Evolutionary conservation across 30 jellyfish, hydroid and myxozoan genomes (phyloP).

Genomic region (Rhopilema esculentum): DNA sequence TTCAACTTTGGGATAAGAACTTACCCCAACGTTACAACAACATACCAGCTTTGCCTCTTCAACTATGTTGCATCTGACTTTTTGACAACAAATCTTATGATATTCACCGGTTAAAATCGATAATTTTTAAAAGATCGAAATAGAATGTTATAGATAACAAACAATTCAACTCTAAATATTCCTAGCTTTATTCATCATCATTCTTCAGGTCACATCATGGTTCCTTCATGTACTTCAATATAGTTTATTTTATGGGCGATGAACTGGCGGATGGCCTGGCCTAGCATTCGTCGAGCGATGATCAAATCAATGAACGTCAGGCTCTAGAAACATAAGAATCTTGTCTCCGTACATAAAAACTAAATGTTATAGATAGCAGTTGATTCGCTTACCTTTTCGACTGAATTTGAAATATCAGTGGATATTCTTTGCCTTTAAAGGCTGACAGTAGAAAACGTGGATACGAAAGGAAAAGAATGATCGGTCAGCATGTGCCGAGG

Average conservation of each 20-base stretch:
- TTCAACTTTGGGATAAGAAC: too few relatives aligned
- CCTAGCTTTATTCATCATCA: too few relatives aligned
- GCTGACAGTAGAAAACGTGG: conserved; percentile 55
- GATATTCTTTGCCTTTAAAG: neutral
- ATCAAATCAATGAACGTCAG: neutral
- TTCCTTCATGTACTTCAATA: too few relatives aligned
- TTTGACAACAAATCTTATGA: too few relatives aligned
- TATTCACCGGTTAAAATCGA: too few relatives aligned
- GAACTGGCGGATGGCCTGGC: neutral
- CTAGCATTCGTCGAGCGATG: neutral
- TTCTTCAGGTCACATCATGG: too few relatives aligned
- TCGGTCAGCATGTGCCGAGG: conserved; percentile 44
- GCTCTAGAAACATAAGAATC: neutral
- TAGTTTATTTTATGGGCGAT: neutral
- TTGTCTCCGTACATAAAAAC: neutral
- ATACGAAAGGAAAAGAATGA: conserved; percentile 43
- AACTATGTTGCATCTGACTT: too few relatives aligned
- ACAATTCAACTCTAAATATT: too few relatives aligned
- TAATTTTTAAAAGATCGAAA: too few relatives aligned
- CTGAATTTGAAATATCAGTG: neutral
- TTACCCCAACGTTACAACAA: too few relatives aligned
- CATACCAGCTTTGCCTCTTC: too few relatives aligned
- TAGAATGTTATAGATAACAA: too few relatives aligned
- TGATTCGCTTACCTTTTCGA: neutral
- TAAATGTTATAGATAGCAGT: neutral